Evolutionary conservation across 2,888 invertebrate genomes (phyloP).

Genomic region (Ferrisia virgata): DNA sequence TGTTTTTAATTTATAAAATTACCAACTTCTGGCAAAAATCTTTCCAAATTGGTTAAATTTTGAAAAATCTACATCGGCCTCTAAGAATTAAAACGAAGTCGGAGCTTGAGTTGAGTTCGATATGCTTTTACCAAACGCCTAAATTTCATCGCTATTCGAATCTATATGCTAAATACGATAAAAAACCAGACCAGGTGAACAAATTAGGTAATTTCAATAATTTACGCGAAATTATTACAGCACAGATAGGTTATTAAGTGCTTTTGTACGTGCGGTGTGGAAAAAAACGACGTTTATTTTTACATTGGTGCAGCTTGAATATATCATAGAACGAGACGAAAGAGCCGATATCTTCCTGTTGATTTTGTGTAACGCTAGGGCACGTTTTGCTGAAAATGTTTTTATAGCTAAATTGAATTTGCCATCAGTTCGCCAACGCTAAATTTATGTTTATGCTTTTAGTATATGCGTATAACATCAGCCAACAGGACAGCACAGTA

Average conservation of each 20-base stretch:
- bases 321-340: neutral
- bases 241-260: neutral
- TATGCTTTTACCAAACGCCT: no score
- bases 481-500: no score
- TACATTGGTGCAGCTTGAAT: neutral
- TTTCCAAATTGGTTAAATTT: no score
- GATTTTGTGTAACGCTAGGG: neutral
- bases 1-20: no score
- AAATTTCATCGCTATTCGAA: no score
- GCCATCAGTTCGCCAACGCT: neutral
- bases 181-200: neutral
- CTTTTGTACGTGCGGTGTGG: neutral
- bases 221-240: neutral
- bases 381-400: neutral
- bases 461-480: no score
- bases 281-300: neutral
- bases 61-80: no score
- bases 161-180: no score
- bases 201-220: neutral
- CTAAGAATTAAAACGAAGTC: no score
- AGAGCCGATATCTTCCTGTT: constrained; percentile 7
- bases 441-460: constrained; percentile 13
- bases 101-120: no score
- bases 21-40: no score
- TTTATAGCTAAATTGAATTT: constrained; percentile 28